These are phyloP conservation scores for Stegostoma tigrinum DNA, from an alignment of 2,113 vertebrate species.

Conservation along the genomic window DNA sequence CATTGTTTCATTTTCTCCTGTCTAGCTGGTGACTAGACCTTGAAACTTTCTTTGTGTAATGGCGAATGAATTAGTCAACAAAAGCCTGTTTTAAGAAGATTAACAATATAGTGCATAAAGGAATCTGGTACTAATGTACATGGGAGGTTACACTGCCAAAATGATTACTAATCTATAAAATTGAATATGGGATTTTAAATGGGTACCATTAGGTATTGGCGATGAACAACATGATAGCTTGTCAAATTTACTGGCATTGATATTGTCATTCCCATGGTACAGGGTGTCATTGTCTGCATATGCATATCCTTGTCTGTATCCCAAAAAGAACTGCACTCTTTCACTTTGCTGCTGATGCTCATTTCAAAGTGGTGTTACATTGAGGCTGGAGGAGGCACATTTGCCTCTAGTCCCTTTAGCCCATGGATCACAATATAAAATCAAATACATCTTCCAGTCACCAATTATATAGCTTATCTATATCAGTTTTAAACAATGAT, in stretches of 20 bases:
- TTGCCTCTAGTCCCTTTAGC: too few relatives aligned
- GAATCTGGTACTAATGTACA: neutral
- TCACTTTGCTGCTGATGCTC: too few relatives aligned
- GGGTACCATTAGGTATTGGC: neutral
- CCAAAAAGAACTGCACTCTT: neutral
- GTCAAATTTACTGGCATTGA: neutral
- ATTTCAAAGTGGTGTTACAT: too few relatives aligned
- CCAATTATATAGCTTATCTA: too few relatives aligned
- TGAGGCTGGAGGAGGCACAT: too few relatives aligned
- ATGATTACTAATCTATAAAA: conserved; percentile 11
- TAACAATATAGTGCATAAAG: neutral
- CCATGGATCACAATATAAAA: too few relatives aligned
- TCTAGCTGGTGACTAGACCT: neutral
- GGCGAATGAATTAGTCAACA: neutral
- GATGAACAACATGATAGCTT: neutral
- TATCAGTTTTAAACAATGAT: too few relatives aligned
- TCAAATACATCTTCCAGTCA: too few relatives aligned
- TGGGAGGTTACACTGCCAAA: neutral
- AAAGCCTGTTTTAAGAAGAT: neutral
- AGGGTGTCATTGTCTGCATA: neutral
- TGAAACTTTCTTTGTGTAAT: neutral
- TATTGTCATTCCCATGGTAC: neutral
- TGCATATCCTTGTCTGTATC: neutral
- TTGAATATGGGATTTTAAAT: neutral
- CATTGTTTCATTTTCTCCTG: neutral